A percentile compares a stretch with the other conserved stretches of the same genome.
These are phyloP conservation scores for Silurus asotus DNA, from an alignment of 2,113 vertebrate genomes.

Conservation along the genomic window DNA sequence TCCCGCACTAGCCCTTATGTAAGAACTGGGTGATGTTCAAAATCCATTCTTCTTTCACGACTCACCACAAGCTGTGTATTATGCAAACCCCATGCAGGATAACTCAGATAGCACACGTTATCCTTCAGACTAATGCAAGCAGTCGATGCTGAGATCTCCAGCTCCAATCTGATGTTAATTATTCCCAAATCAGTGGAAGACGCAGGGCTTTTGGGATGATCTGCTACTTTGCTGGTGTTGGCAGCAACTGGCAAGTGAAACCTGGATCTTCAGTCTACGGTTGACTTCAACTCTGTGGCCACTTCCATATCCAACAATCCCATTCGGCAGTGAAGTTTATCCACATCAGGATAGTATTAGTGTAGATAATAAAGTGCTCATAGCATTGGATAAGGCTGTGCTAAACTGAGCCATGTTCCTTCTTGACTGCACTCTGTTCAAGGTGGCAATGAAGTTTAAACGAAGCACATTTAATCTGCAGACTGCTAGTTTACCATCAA, in stretches of 20 bases:
- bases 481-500: background rate
- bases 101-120: slow-evolving; percentile 17
- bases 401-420: slow-evolving; percentile 24
- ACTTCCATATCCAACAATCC: slow-evolving; percentile 35
- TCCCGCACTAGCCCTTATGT: slow-evolving; percentile 46
- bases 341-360: slow-evolving; percentile 17
- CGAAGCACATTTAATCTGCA: background rate
- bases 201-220: slow-evolving; percentile 42
- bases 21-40: slow-evolving; percentile 39
- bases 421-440: slow-evolving; percentile 21
- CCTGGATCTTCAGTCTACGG: slow-evolving; percentile 33
- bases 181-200: slow-evolving; percentile 34
- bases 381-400: slow-evolving; percentile 18
- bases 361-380: slow-evolving; percentile 33
- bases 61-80: slow-evolving; percentile 14
- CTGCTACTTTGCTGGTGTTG: slow-evolving; percentile 40
- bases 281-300: slow-evolving; percentile 13
- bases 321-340: background rate
- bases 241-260: slow-evolving; percentile 28
- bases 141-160: background rate
- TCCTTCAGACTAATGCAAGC: slow-evolving; percentile 37
- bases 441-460: slow-evolving; percentile 31
- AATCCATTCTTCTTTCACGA: slow-evolving; percentile 20
- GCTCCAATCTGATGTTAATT: slow-evolving; percentile 50
- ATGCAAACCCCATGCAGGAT: slow-evolving; percentile 8